Evolutionary conservation across 2,888 invertebrate genomes (phyloP).

Genomic region (Drosophila lacicola): DNA sequence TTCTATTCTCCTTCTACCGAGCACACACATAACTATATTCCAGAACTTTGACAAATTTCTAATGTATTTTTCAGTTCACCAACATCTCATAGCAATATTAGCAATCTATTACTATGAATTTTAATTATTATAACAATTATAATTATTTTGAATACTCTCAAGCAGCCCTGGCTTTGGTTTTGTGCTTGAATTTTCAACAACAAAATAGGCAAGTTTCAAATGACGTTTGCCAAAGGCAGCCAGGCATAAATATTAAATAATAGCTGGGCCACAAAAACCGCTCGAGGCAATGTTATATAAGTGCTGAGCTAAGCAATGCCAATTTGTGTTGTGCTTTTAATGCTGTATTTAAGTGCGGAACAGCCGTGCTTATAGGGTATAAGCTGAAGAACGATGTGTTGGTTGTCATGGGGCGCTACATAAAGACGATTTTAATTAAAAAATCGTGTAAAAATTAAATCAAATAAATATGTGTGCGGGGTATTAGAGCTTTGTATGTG

Average conservation of each 20-base stretch:
- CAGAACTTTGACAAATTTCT: too few relatives aligned
- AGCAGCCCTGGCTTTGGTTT: conserved; percentile 37
- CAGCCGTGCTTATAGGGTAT: conserved; percentile 14
- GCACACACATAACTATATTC: too few relatives aligned
- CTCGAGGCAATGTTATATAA: conserved; percentile 3
- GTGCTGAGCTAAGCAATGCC: conserved; percentile 2
- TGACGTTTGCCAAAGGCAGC: conserved; percentile 61
- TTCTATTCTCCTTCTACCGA: too few relatives aligned
- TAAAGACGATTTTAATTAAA: conserved; percentile 71
- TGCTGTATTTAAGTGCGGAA: conserved; percentile 1
- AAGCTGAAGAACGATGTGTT: not conserved
- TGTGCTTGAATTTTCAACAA: conserved; percentile 22
- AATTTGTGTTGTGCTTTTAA: not conserved
- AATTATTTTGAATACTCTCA: not conserved
- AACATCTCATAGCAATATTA: too few relatives aligned
- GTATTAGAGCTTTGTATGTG: conserved; percentile 9
- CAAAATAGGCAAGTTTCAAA: conserved; percentile 56
- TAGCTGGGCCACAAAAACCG: conserved; percentile 42
- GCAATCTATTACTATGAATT: too few relatives aligned
- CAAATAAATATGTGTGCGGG: conserved; percentile 41
- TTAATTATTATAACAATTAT: too few relatives aligned
- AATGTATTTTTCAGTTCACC: too few relatives aligned
- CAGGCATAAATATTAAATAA: conserved; percentile 71
- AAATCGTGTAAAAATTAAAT: conserved; percentile 46
- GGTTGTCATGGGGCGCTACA: conserved; percentile 23